Percentiles rank a stretch among this genome's conserved stretches.
Conservation (phyloP, 2,888 invertebrate species). For the Athalia cordata region DNA sequence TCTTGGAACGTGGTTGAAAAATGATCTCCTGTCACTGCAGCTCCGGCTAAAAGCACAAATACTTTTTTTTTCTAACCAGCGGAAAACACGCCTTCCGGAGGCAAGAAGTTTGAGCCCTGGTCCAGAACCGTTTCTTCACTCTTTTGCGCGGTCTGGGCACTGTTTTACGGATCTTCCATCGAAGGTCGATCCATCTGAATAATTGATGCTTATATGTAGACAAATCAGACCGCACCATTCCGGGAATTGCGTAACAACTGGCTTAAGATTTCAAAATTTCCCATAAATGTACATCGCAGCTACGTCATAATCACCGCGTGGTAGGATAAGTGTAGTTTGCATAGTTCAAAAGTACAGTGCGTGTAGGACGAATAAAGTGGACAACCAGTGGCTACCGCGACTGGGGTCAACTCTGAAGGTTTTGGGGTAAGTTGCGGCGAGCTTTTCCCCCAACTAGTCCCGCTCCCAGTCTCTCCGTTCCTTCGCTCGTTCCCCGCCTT, state of each 20-base stretch:
- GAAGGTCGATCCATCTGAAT: constrained; percentile 25
- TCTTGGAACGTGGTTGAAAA: constrained; percentile 66
- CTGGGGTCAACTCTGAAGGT: background rate
- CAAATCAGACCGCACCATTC: background rate
- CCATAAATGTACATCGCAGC: no score
- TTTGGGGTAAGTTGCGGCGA: constrained; percentile 25
- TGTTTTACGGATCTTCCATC: constrained; percentile 31
- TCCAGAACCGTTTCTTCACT: constrained; percentile 22
- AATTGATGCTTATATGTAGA: constrained; percentile 13
- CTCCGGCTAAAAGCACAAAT: constrained; percentile 65
- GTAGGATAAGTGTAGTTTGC: no score
- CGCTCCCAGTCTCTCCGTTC: constrained; percentile 27
- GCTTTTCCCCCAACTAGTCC: constrained; percentile 43
- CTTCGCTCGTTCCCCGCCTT: constrained; percentile 38
- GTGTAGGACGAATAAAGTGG: background rate
- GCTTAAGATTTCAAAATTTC: no score
- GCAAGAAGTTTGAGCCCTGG: constrained; percentile 22
- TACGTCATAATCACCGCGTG: no score
- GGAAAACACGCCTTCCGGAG: constrained; percentile 60
- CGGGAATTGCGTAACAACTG: background rate
- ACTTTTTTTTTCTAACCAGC: constrained; percentile 60
- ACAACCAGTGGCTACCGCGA: background rate
- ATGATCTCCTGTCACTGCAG: constrained; percentile 66
- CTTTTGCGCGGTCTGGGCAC: background rate
- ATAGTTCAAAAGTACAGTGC: no score